Evolutionary conservation across 2,797 vertebrate genomes (phyloP).

Genomic region (Semaprochilodus insignis): DNA sequence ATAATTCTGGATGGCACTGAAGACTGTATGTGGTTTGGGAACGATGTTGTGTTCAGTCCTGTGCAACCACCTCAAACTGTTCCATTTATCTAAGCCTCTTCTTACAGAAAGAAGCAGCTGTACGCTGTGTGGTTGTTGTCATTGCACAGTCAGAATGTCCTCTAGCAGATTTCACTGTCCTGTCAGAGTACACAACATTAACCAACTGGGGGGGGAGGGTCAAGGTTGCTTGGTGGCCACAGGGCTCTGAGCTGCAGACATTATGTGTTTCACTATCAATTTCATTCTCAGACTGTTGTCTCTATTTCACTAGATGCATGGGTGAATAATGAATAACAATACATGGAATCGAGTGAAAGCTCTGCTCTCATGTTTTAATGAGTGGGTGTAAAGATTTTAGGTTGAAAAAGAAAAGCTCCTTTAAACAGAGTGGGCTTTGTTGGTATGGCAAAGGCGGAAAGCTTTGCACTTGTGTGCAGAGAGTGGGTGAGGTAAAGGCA

Average conservation of each 20-base stretch:
- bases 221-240: background rate
- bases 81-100: background rate
- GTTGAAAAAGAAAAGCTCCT: constrained; percentile 1
- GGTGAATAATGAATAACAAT: background rate
- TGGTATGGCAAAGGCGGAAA: background rate
- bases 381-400: constrained; percentile 10
- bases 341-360: background rate
- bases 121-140: background rate
- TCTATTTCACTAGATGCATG: background rate
- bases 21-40: background rate
- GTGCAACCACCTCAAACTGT: background rate
- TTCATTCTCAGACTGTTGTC: background rate
- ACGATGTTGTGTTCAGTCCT: background rate
- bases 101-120: background rate
- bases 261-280: background rate
- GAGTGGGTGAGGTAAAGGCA: constrained; percentile 1
- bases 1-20: background rate
- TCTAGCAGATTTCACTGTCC: constrained; percentile 7
- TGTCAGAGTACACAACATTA: background rate
- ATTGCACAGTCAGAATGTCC: background rate
- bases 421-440: background rate
- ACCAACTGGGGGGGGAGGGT: background rate
- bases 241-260: background rate
- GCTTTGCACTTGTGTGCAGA: background rate
- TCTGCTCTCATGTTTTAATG: background rate